Base-by-base conservation (phyloP, 2,113 vertebrate species). In the Bubo scandiacus region DNA sequence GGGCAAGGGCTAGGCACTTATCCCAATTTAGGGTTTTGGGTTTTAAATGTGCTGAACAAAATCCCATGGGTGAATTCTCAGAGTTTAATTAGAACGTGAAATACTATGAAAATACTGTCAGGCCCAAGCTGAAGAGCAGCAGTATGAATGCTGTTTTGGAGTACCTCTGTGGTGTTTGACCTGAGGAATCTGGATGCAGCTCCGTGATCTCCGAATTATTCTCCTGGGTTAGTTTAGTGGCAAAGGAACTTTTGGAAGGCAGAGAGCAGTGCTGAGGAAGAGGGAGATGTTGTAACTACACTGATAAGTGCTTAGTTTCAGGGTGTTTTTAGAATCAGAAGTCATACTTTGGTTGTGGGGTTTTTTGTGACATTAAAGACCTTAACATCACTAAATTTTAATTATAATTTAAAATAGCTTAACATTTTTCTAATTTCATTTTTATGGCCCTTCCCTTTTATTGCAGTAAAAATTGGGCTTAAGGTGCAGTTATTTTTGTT, bases 171-270 rank as follows among this genome's bases (percentile, higher is more conserved):
- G 2, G 15, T 16, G 12, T n/a, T 23, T 65, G 38, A 12, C 16
- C 3, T 4, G 10, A 20, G 20, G 12, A 47, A n/a, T 29, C 45
- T 12, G 16, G 38, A 11, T n/a, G 42, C 67, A 52, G 18, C 40
- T 22, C 81, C 0, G 0, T n/a, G 42, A 79, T 12, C 73, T 40
- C 34, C 11, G 29, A 0, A 5, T 36, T 26, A 5, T 43, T 65
- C 23, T 84, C 23, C 51, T n/a, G 47, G 2, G 17, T 81, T 63
- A n/a, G 27, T 38, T 77, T 10, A 51, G 58, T 23, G 38, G 17
- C 49, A 62, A 23, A 36, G 43, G 40, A 57, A 5, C 30, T 59
- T 63, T 1, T 16, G 71, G 67, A 84, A 62, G 57, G 34, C 45
- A 36, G 54, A 34, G 18, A 36, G 25, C 4, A 1, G 14, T 2